Evolutionary conservation across 2,797 vertebrate species (phyloP).

Genomic region (Chiloscyllium punctatum): DNA sequence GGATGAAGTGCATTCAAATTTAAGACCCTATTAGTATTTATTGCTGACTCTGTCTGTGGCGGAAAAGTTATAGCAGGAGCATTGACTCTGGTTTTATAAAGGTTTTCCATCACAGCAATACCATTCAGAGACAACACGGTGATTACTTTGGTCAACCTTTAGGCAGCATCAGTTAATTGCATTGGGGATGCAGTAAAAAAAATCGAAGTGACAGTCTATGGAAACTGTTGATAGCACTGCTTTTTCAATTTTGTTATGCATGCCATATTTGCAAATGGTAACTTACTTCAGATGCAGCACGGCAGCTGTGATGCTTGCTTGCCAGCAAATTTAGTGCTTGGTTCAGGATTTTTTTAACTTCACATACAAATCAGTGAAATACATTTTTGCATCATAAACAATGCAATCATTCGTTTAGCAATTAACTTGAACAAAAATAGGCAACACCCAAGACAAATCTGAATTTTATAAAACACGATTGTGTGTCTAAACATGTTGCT

Average conservation of each 20-base stretch:
- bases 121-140: neutral
- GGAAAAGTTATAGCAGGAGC: no score
- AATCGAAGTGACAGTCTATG: no score
- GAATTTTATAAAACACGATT: neutral
- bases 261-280: neutral
- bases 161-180: neutral
- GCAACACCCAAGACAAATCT: neutral
- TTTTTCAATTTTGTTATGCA: neutral
- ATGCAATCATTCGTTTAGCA: neutral
- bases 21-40: neutral
- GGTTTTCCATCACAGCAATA: no score
- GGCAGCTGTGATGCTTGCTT: neutral
- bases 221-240: neutral
- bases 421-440: neutral
- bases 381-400: neutral
- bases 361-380: neutral
- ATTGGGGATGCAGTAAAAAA: neutral
- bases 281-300: neutral
- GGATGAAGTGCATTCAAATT: neutral
- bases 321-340: neutral
- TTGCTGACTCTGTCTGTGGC: neutral
- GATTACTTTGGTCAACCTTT: no score
- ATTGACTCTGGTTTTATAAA: no score
- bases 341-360: neutral
- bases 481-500: neutral